These are phyloP conservation scores for Helicolenus hilgendorfi DNA, from an alignment of 2,797 vertebrate genomes.

Conservation along the genomic window DNA sequence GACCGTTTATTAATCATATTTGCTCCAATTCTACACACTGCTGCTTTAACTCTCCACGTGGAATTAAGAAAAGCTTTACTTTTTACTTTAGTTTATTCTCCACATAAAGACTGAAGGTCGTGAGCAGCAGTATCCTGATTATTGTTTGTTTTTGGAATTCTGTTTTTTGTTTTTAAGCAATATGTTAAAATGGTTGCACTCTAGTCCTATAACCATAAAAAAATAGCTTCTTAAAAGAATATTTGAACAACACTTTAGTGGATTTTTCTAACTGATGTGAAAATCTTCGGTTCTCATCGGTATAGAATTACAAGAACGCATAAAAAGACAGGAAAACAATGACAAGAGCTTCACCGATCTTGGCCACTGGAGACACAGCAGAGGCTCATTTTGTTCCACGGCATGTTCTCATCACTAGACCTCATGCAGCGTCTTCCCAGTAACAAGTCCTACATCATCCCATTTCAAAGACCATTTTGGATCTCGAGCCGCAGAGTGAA, in stretches of 20 bases:
- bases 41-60: neutral
- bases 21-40: too few species aligned
- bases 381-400: slow-evolving; percentile 49
- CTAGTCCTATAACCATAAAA: neutral
- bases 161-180: neutral
- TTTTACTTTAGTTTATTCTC: neutral
- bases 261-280: neutral
- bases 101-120: neutral
- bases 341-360: slow-evolving; percentile 21
- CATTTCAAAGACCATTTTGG: slow-evolving; percentile 70
- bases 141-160: neutral
- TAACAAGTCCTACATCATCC: slow-evolving; percentile 64
- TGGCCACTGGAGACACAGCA: slow-evolving; percentile 25
- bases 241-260: neutral
- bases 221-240: neutral
- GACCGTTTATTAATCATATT: neutral
- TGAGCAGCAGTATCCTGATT: neutral
- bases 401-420: slow-evolving; percentile 50
- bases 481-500: slow-evolving; percentile 38
- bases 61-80: neutral
- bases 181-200: neutral
- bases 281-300: neutral
- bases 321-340: slow-evolving; percentile 17
- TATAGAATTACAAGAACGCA: neutral
- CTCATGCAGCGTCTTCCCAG: slow-evolving; percentile 38